phyloP scores from a whole-genome alignment of 2,888 invertebrate genomes.

The Kryphioiulus occultus region DNA sequence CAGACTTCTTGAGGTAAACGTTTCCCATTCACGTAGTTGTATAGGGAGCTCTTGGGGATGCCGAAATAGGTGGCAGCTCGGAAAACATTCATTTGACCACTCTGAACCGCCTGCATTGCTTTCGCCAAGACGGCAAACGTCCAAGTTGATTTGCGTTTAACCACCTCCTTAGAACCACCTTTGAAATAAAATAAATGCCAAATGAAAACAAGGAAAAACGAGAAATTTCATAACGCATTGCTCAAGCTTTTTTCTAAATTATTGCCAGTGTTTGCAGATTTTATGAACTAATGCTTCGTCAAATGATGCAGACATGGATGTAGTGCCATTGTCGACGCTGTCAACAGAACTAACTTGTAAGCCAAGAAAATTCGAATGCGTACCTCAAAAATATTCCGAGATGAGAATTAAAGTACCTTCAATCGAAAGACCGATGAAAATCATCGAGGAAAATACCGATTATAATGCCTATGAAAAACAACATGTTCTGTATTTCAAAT shows the following conservation, averaged over 20 bases:
- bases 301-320: slow-evolving; percentile 25
- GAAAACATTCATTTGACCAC: slow-evolving; percentile 50
- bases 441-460: neutral
- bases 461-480: neutral
- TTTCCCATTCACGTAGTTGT: slow-evolving; percentile 50
- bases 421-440: neutral
- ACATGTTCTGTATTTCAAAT: neutral
- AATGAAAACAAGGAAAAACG: slow-evolving; percentile 28
- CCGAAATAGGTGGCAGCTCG: slow-evolving; percentile 49
- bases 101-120: slow-evolving; percentile 51
- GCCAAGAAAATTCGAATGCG: too few relatives aligned
- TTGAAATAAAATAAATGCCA: slow-evolving; percentile 42
- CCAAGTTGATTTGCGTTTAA: slow-evolving; percentile 46
- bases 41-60: slow-evolving; percentile 52
- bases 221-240: neutral
- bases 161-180: slow-evolving; percentile 41
- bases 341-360: too few relatives aligned
- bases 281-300: neutral
- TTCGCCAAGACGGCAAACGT: slow-evolving; percentile 46
- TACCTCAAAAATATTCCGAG: too few relatives aligned
- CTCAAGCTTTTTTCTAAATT: neutral
- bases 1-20: slow-evolving; percentile 22
- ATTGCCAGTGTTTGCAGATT: neutral
- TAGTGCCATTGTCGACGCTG: neutral
- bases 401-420: neutral